Base-by-base conservation (phyloP, 2,113 vertebrate species). In the Puffinus mauretanicus region DNA sequence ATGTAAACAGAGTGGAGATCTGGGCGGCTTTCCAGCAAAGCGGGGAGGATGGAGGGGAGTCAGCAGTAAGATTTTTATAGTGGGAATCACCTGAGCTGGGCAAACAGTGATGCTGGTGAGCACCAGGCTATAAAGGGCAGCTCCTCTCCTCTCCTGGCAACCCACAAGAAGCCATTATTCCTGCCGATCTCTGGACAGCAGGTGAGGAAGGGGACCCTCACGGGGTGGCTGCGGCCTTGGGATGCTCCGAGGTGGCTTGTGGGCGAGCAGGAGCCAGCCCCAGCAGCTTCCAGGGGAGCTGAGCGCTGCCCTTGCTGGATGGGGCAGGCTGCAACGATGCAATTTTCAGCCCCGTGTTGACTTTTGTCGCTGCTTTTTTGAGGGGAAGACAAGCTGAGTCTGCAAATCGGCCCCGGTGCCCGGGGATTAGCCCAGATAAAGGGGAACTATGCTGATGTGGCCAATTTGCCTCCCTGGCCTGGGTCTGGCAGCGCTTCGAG, bases 11-110 rank as follows among this genome's bases (percentile, higher is more conserved):
- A 81, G 8, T 2, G 1, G 12, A 91, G 70, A 69, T 65, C 40
- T 60, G 60, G 90, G 93, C 75, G 3, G 24, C 27, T 86, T 93
- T 91, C 89, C 93, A 96, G 47, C 13, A 2, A 83, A 77, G 42
- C 1, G 0, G 8, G 25, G 51, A 18, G 51, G 19, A 26, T 13
- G 21, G 8, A 62, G 47, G 51, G 67, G 36, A 14, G 29, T 58
- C 21, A 34, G 22, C 57, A 64, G 36, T 80, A 61, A 44, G 61
- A 38, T 42, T 85, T 94, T 97, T 96, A 94, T 73, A n/a, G 76
- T 58, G 84, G 78, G 66, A 72, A 93, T 82, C 87, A 97, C 93
- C 85, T 87, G 89, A 82, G 84, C 54, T 92, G 49, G 75, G 78
- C 78, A 96, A 96, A 97, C 87, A 96, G 25, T 19, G 70, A 34